A percentile compares a stretch with the other conserved stretches of the same genome.
Conservation (phyloP, 2,888 invertebrate genomes). For the Kuschelorhynchus macadamiae region DNA sequence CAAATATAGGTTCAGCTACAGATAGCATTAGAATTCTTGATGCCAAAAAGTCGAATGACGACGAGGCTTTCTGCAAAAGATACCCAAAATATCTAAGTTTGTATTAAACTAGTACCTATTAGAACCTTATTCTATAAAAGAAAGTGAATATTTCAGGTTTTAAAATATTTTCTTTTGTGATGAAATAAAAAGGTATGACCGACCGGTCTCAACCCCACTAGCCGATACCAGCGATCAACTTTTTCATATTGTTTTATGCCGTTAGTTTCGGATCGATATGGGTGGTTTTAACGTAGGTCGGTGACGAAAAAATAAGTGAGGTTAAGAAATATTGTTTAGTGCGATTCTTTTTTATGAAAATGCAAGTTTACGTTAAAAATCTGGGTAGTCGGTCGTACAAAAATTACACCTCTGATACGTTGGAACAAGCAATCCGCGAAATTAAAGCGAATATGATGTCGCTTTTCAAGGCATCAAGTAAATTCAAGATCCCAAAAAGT, state of each 20-base stretch:
- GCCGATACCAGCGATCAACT: background rate
- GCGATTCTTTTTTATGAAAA: background rate
- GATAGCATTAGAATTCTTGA: no score
- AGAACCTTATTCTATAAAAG: no score
- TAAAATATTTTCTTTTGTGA: no score
- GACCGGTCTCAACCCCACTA: no score
- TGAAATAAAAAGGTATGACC: no score
- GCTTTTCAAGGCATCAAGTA: no score
- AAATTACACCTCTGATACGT: background rate
- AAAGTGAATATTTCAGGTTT: no score
- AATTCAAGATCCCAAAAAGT: slow-evolving; percentile 9
- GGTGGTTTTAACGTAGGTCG: background rate
- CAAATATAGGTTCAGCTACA: no score
- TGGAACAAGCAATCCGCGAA: background rate
- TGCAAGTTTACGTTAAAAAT: background rate
- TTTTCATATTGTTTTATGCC: background rate
- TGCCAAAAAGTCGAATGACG: no score
- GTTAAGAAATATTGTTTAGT: background rate
- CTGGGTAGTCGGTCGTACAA: background rate
- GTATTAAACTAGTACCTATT: no score
- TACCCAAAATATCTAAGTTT: no score
- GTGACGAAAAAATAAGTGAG: background rate
- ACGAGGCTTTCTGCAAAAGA: no score
- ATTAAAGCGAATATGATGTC: background rate
- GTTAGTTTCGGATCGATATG: background rate